Evolutionary conservation across 1,140 invertebrate species (phyloP), one percentile per base, ranked within the genome.

Genomic region (Drosophila chauvacae): DNA sequence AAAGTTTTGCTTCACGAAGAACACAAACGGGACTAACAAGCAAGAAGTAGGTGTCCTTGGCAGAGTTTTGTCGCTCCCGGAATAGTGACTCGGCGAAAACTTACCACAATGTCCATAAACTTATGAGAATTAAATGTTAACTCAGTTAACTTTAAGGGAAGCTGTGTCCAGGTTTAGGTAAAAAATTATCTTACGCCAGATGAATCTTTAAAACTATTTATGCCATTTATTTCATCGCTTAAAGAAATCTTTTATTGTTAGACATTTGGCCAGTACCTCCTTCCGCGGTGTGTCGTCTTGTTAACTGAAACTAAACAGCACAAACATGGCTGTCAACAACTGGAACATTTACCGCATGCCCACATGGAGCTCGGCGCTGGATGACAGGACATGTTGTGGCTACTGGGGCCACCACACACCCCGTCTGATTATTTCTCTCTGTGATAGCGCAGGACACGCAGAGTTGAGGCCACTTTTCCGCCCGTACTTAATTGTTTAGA

Each of bases 231-330:
- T 57, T 76, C 41, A 65, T 75, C 44, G 50, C 9, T 13, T 13
- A 50, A 35, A 7, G 2, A 35, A 14, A 35, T 53, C 9, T 53
- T 14, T 20, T 20, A 23, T 62, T 16, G 26, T 23, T 62, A 23
- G 30, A 28, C 51, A 70, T 72, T 72, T 72, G 45, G 41, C 45
- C 28, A 42, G 35, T 33, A 14, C 33, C 28, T 16, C 4, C 26
- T 33, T 3, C 14, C 30, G 11, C 44, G 44, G 37, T 23, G n/a
- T 30, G 37, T 30, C 37, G 14, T 44, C 55, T 78, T 80, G 80
- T 88, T 87, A 83, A 82, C 83, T 87, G 83, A 87, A 87, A 90
- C 81, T 88, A 90, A 88, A 90, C 85, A 90, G 81, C 70, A 81
- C 77, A 88, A 84, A 81, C 85, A 81, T 58, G 85, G 64, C 85